Evolutionary conservation across 2,888 invertebrate species (phyloP), one percentile per base, ranked within the genome.

Genomic region (Criorhina ranunculi): DNA sequence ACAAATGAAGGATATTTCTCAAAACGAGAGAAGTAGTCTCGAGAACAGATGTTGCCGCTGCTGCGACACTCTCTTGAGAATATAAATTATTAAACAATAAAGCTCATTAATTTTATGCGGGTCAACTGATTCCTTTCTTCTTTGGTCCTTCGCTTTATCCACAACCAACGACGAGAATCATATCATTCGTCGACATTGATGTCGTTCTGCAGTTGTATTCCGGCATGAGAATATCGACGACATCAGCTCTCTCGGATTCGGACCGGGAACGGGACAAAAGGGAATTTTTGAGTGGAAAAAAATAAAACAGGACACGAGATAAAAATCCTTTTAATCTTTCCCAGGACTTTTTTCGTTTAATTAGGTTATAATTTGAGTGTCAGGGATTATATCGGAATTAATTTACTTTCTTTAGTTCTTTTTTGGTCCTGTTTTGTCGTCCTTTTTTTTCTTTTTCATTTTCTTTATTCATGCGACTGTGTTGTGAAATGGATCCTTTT

Each of bases 281-380:
- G 46, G 85, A 85, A 85, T 85, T 70, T 85, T 80, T 85, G 75
- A 85, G 79, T 76, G 75, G 64, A 46, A 29, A 73, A 67, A 67
- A 78, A 78, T 67, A 55, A 72, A 80, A 76, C 85, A 55, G 70
- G 75, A 80, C 70, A 66, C 53, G 70, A 76, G 75, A 80, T 79
- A 80, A 85, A 80, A 85, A 85, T 85, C 85, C 79, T 85, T 80
- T 85, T 85, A 85, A 85, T 80, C 75, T 64, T 62, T 69, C 15
- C 15, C 53, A 64, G 75, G 69, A 85, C 53, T 67, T 67, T 24
- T 72, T 83, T 62, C 49, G 15, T 76, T 78, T 80, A 85, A 85
- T 85, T 75, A 85, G 85, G 85, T 85, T 85, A 85, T 85, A 85
- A 85, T 85, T 85, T 85, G 85, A 85, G 85, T 85, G 85, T 85